phyloP scores from a whole-genome alignment of 2,888 invertebrate species.

The Syrphus vitripennis region DNA sequence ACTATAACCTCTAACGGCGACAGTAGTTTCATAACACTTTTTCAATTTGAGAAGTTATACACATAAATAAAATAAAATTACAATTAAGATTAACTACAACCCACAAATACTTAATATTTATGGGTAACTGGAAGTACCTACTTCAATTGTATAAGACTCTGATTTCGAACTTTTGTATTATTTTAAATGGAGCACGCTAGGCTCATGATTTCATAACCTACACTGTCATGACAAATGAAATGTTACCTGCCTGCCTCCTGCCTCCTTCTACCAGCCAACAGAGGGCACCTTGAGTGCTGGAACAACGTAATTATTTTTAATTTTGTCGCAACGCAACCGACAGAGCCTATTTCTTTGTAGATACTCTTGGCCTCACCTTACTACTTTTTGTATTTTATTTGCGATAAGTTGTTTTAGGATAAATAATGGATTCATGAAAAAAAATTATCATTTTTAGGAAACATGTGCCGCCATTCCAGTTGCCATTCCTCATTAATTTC shows the following conservation, averaged over 20 bases:
- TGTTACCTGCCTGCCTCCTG: conserved; percentile 34
- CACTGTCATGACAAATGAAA: conserved; percentile 49
- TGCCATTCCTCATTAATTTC: background rate
- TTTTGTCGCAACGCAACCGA: conserved; percentile 28
- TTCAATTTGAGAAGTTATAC: background rate
- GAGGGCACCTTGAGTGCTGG: conserved; percentile 23
- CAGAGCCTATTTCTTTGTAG: conserved; percentile 14
- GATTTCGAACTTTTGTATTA: background rate
- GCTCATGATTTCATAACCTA: conserved; percentile 58
- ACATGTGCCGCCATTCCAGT: no score
- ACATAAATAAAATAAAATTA: conserved; percentile 37
- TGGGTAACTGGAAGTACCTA: background rate
- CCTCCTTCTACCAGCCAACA: no score
- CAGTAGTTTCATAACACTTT: conserved; percentile 51
- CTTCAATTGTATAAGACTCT: background rate
- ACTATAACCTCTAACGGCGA: conserved; percentile 31
- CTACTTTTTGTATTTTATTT: background rate
- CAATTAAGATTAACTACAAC: conserved; percentile 23
- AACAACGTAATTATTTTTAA: conserved; percentile 48
- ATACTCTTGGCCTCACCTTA: conserved; percentile 17
- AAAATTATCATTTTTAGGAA: no score
- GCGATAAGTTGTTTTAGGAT: background rate
- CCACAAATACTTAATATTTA: conserved; percentile 18
- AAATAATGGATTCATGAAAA: background rate
- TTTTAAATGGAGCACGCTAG: conserved; percentile 51